Evolutionary conservation across 2,113 vertebrate species (phyloP).

Genomic region (Neolamprologus brichardi): DNA sequence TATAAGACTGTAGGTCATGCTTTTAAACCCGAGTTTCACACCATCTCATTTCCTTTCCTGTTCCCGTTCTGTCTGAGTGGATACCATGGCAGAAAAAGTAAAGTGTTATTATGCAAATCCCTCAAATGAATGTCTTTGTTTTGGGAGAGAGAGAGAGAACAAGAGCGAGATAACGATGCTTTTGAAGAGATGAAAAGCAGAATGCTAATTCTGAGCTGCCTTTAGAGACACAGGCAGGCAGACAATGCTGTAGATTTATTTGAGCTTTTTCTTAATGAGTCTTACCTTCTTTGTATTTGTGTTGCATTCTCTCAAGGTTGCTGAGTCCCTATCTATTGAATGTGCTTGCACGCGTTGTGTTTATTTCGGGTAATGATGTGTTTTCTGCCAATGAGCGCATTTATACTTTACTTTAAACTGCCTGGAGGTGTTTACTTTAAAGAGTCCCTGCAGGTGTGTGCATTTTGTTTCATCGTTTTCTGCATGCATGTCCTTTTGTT

Average conservation of each 20-base stretch:
- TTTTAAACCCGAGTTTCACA: not conserved
- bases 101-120: constrained; percentile 26
- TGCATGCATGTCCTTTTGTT: not conserved
- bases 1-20: not conserved
- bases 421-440: not conserved
- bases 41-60: not conserved
- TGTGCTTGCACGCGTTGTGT: not conserved
- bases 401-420: no score
- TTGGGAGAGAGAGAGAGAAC: not conserved
- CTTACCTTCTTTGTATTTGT: not conserved
- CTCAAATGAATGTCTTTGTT: constrained; percentile 11
- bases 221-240: not conserved
- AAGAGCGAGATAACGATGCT: not conserved
- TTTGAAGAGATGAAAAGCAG: constrained; percentile 33
- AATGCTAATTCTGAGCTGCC: constrained; percentile 19
- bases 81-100: not conserved
- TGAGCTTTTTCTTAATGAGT: constrained; percentile 4
- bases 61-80: not conserved
- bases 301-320: not conserved
- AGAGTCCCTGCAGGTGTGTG: not conserved
- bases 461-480: not conserved
- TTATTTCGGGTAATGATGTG: not conserved
- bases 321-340: not conserved
- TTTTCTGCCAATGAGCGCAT: not conserved
- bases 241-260: constrained; percentile 2